phyloP scores from a whole-genome alignment of 2,113 vertebrate genomes.

The Rousettus leschenaultii region DNA sequence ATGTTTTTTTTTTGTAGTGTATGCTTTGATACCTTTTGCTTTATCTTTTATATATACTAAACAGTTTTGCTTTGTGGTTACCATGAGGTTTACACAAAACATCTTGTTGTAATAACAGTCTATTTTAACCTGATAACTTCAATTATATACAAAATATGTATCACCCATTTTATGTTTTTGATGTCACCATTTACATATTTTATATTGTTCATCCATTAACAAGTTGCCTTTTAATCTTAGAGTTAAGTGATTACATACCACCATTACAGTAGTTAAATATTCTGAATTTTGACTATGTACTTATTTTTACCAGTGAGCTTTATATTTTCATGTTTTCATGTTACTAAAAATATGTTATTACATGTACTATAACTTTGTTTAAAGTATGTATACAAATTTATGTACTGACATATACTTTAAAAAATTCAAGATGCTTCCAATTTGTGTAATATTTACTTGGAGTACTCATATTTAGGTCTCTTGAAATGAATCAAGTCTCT shows the following conservation, averaged over 20 bases:
- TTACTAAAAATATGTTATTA: background rate
- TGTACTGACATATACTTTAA: slow-evolving; percentile 89
- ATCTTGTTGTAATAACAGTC: background rate
- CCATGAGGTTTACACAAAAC: background rate
- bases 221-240: too few species aligned
- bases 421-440: slow-evolving; percentile 91
- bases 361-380: slow-evolving; percentile 79
- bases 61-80: background rate
- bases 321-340: background rate
- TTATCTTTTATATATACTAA: background rate
- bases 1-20: background rate
- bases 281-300: background rate
- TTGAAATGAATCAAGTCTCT: slow-evolving; percentile 82
- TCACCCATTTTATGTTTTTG: background rate
- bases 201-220: background rate
- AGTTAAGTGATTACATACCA: too few species aligned
- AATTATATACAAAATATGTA: background rate
- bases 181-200: background rate
- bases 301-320: background rate
- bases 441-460: slow-evolving; percentile 89
- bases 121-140: background rate
- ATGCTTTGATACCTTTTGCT: background rate
- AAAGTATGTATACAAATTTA: slow-evolving; percentile 92
- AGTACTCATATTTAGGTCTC: slow-evolving; percentile 83
- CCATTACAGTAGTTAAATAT: too few species aligned